Base-by-base conservation (phyloP, 2,113 vertebrate genomes). In the Leucopsar rothschildi region DNA sequence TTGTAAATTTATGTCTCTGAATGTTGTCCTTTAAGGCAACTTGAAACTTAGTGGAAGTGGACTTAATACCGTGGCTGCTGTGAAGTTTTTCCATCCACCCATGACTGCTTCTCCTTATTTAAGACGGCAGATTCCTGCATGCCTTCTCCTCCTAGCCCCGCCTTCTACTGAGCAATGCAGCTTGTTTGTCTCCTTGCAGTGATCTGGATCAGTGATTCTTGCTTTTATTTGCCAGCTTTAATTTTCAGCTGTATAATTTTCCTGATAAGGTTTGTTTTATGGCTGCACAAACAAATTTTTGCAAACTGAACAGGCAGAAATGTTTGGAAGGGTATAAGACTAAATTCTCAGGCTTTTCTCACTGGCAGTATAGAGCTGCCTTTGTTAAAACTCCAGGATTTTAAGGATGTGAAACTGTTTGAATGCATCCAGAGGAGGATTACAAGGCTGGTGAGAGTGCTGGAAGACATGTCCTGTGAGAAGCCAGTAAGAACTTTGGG, bases 1-100 rank as follows among this genome's bases (percentile, higher is more conserved):
- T 72, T 92, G 23, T 69, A 57, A 42, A 57, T 72, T 23, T 76
- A 9, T 50, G 12, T 82, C 12, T 71, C 0, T 40, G 6, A 5
- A 0, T 76, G 15, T 12, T 60, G 22, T 57, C 47, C 16, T 82
- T 79, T 57, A 76, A 65, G 31, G 23, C 22, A 78, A 28, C 28
- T 71, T 82, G 18, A 40, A 47, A 14, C 11, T 65, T 82, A 20
- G 13, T 12, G 12, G 52, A 65, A 64, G 22, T 57, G 57, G 15
- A 11, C 19, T 53, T 63, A 11, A 39, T 59, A 9, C 37, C 0
- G 0, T 3, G 2, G 29, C 35, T 68, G 15, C 60, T 64, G 24
- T 6, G 0, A 50, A 39, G 21, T 61, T 84, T 59, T 88, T 83
- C 37, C 10, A 18, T 82, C 31, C n/a, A 20, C 24, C 15, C 2